Evolutionary conservation across 2,888 invertebrate genomes (phyloP).

Genomic region (Morpho deidamia): DNA sequence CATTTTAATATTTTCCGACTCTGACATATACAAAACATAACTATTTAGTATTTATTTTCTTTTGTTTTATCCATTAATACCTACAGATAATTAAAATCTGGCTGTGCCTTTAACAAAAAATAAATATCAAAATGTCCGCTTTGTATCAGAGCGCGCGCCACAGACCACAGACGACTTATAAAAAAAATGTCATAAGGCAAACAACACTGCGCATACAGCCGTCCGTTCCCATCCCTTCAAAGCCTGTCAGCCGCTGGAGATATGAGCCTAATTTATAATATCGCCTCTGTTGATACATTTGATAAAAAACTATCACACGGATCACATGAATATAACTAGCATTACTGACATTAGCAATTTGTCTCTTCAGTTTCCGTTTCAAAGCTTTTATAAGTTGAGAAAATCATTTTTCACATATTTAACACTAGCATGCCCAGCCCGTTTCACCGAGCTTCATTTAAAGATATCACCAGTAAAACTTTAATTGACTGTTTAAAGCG

Average conservation of each 20-base stretch:
- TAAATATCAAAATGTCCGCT: constrained; percentile 15
- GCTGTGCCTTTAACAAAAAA: constrained; percentile 4
- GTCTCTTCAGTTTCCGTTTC: not conserved
- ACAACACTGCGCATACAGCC: constrained; percentile 25
- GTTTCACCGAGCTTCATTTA: too few species aligned
- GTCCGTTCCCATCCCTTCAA: constrained; percentile 32
- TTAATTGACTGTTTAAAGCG: too few species aligned
- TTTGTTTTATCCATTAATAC: not conserved
- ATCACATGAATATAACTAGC: constrained; percentile 24
- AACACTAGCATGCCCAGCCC: too few species aligned
- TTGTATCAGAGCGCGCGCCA: constrained; percentile 9
- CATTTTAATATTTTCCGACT: too few species aligned
- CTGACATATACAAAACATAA: too few species aligned
- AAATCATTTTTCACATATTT: too few species aligned
- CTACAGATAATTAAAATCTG: constrained; percentile 5
- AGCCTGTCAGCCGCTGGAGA: constrained; percentile 31
- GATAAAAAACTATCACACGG: constrained; percentile 32
- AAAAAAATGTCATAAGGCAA: constrained; percentile 31
- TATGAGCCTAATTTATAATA: constrained; percentile 34
- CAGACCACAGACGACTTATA: constrained; percentile 21
- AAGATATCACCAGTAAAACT: too few species aligned
- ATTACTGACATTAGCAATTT: constrained; percentile 4
- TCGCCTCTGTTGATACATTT: constrained; percentile 28
- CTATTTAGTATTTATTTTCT: too few species aligned
- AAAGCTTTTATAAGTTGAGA: too few species aligned